Evolutionary conservation across 2,113 vertebrate genomes (phyloP), one percentile per base, ranked within the genome.

Genomic region (Charadrius vociferus): DNA sequence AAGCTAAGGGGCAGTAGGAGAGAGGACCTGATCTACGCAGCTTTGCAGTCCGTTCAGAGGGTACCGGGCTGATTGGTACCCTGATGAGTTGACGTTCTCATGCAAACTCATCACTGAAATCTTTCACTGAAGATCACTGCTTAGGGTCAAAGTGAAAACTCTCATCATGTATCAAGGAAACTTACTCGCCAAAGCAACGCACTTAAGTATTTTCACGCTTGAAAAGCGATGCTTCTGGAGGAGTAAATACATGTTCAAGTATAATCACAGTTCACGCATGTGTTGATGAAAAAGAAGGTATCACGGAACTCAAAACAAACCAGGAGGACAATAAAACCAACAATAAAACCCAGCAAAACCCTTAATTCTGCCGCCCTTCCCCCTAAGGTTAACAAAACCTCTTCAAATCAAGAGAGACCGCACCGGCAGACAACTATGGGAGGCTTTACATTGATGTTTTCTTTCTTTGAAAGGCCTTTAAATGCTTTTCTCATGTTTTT

Each of bases 391-490:
- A 91, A 87, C 71, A 93, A 94, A 72, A 67, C 32, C 61, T 78
- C 84, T 72, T 95, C 80, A 93, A 94, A 81, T 68, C 74, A 92
- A 83, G 91, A 91, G 53, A 86, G 36, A 59, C 39, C 2, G 16
- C 91, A 45, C 26, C 6, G 43, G 75, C 24, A 88, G 92, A 84
- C 58, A 88, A 81, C 88, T 95, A 86, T 79, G 83, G 71, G 78
- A 87, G 81, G 67, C 78, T 92, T 96, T 96, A 90, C 68, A 93
- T n/a, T 81, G 75, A 30, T 67, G 79, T 95, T 94, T 92, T 95
- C 77, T 85, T 85, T 80, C 84, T 96, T 91, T 95, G 89, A 91
- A 96, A 96, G 88, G 87, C 62, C 50, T 91, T 95, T 95, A 89
- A 95, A 94, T 93, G 86, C 89, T 84, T 97, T 90, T 94, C 71